Evolutionary conservation across 2,888 invertebrate genomes (phyloP), one percentile per base, ranked within the genome.

Genomic region (Hydropsyche betteni): DNA sequence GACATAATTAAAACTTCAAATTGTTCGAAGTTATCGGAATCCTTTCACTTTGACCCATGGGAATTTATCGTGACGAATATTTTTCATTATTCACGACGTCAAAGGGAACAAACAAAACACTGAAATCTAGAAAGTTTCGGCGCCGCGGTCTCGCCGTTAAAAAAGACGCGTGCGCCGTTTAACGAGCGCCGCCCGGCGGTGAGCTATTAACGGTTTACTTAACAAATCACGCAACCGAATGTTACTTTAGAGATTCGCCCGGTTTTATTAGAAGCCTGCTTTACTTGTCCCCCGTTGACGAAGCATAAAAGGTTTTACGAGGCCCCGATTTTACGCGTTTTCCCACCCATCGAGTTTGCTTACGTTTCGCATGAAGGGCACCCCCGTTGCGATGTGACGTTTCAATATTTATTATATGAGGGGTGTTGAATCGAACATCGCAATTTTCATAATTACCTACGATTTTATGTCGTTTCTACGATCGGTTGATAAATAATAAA

Each of bases 251-350:
- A 44, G 44, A 44, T 44, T 64, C 64, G 34, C n/a, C 64, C 10
- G 44, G 36, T 36, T 36, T 36, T 64, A 36, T 36, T 64, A 24
- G 36, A n/a, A 12, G 64, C 12, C 8, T 74, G 70, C 71, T 78
- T 78, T 76, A 74, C 71, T 74, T 61, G 34, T 68, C 51, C 50
- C 74, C 36, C 52, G 55, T 74, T 53, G 36, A 50, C 64, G n/a
- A 50, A 64, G 69, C 61, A 70, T 78, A 78, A 78, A 78, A 76
- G 52, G 68, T 78, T 78, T 78, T 76, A 76, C 71, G 76, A 74
- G 14, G 76, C 51, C 68, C 58, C 68, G 75, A 76, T 75, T 78
- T 78, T 78, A 74, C 74, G 78, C 53, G 75, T 58, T 36, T 77
- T 73, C 69, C 76, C 74, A 68, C 72, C 76, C 78, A 78, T 76